Conservation (phyloP, 2,888 invertebrate species). For the Drosophila koepferae region DNA sequence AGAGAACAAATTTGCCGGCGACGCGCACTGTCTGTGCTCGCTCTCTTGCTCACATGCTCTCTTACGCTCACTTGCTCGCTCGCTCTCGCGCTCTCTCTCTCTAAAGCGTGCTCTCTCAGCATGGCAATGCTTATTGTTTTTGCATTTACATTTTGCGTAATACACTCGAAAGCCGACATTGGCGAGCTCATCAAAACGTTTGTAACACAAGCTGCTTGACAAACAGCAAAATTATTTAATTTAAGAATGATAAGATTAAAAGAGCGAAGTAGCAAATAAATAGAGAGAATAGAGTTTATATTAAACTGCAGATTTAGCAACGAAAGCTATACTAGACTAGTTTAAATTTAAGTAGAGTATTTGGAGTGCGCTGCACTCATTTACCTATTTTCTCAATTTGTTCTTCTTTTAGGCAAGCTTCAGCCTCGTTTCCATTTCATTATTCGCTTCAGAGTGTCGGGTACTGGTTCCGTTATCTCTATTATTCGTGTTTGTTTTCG, state of each 20-base stretch:
- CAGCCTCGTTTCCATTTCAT: constrained; percentile 39
- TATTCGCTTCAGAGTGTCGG: constrained; percentile 34
- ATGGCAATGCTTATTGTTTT: constrained; percentile 17
- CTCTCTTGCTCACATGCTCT: constrained; percentile 7
- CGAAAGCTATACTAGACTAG: too few relatives aligned
- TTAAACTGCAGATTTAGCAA: not conserved
- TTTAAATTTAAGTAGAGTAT: constrained; percentile 4
- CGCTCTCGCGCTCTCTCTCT: constrained; percentile 1
- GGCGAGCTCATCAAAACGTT: not conserved
- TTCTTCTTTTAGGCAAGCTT: constrained; percentile 11
- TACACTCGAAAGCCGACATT: constrained; percentile 2
- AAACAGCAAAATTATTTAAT: not conserved
- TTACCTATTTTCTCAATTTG: not conserved
- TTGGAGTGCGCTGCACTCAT: not conserved
- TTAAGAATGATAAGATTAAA: not conserved
- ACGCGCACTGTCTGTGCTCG: constrained; percentile 13
- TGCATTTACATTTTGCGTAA: constrained; percentile 13
- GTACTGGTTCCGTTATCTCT: constrained; percentile 49
- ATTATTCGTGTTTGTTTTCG: constrained; percentile 46
- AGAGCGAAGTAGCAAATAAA: too few relatives aligned
- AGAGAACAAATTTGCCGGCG: constrained; percentile 33
- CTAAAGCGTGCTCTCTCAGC: constrained; percentile 19
- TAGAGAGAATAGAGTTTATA: not conserved
- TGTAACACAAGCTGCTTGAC: not conserved
- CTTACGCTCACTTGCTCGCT: constrained; percentile 20